These are phyloP conservation scores for Taenioides sp. DNA, from an alignment of 2,797 vertebrate species.

Conservation along the genomic window DNA sequence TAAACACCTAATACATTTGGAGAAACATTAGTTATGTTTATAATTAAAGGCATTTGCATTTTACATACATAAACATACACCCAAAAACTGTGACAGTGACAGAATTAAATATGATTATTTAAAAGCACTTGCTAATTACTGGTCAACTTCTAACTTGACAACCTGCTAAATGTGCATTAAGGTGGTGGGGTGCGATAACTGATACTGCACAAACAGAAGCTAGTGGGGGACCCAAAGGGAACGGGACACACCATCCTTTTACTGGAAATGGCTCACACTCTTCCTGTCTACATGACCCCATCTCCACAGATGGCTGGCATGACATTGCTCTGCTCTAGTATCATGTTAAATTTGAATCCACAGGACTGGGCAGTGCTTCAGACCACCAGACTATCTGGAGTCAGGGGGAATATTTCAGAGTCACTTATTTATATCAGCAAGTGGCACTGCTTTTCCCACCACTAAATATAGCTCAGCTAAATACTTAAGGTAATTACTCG, in stretches of 20 bases:
- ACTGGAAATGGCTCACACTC: conserved; percentile 68
- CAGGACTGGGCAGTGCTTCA: conserved; percentile 82
- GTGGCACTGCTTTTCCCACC: conserved; percentile 77
- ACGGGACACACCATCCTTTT: conserved; percentile 74
- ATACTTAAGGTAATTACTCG: conserved; percentile 77
- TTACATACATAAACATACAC: background rate
- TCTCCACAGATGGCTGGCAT: conserved; percentile 84
- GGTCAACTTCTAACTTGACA: conserved; percentile 61
- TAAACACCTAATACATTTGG: background rate
- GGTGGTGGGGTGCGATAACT: conserved; percentile 60
- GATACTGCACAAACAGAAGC: conserved; percentile 78
- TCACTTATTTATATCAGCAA: conserved; percentile 90
- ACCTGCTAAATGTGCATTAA: conserved; percentile 61
- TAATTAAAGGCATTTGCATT: background rate
- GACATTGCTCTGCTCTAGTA: conserved; percentile 86
- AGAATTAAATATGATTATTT: conserved; percentile 20
- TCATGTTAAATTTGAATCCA: conserved; percentile 94
- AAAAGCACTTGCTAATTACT: conserved; percentile 48
- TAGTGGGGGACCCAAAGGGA: conserved; percentile 69
- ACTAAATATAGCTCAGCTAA: conserved; percentile 84
- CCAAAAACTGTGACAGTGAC: background rate
- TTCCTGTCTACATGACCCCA: conserved; percentile 76
- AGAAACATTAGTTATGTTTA: background rate
- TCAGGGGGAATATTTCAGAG: conserved; percentile 92
- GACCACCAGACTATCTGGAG: conserved; percentile 95